Conservation (phyloP, 1,140 invertebrate species). For the Drosophila insularis region DNA sequence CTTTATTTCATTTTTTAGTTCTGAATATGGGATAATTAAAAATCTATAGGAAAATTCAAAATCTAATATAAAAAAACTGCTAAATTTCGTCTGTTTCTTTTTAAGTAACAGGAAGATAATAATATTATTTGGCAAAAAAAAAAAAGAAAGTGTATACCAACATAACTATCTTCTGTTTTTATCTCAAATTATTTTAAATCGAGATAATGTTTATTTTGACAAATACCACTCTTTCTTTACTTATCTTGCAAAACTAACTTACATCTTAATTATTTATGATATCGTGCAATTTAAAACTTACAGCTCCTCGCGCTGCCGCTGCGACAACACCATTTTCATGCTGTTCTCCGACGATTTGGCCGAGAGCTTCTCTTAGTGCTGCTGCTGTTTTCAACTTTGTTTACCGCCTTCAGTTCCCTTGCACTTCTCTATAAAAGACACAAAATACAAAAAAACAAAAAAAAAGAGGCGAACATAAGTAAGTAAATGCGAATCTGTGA, state of each 20-base stretch:
- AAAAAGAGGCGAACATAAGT: conserved; percentile 22
- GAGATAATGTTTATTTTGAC: neutral
- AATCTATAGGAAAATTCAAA: no score
- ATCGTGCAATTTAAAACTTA: conserved; percentile 85
- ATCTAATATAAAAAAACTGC: no score
- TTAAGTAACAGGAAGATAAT: no score
- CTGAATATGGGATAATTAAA: no score
- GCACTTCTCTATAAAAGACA: conserved; percentile 38
- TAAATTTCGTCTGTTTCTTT: no score
- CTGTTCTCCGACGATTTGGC: conserved; percentile 82
- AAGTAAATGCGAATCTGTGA: conserved; percentile 35
- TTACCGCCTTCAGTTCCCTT: conserved; percentile 47
- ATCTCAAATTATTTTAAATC: neutral
- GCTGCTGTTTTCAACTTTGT: conserved; percentile 43
- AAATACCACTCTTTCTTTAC: neutral
- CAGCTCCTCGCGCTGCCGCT: conserved; percentile 99
- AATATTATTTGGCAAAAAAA: neutral
- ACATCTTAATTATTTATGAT: neutral
- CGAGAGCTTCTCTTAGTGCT: conserved; percentile 53
- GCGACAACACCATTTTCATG: conserved; percentile 99
- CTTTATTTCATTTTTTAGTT: no score
- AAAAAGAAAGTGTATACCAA: neutral
- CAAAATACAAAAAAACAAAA: conserved; percentile 20
- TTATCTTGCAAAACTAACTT: neutral
- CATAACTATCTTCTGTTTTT: neutral